Evolutionary conservation across 2,113 vertebrate species (phyloP).

Genomic region (Prolemur simus): DNA sequence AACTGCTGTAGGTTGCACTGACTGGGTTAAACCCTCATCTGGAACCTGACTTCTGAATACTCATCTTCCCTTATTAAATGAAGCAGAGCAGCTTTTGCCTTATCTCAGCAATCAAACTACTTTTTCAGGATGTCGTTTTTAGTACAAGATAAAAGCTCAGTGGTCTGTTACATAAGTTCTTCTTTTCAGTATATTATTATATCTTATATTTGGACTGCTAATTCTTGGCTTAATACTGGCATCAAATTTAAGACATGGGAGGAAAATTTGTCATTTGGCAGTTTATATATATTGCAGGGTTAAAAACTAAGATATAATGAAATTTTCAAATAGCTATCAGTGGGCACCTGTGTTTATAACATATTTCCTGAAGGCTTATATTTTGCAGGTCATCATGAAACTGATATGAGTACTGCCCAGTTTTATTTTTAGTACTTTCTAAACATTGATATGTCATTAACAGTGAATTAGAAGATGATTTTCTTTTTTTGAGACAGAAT

Average conservation of each 20-base stretch:
- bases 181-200: background rate
- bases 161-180: background rate
- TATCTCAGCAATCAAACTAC: background rate
- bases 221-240: background rate
- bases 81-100: background rate
- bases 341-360: background rate
- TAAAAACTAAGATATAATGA: background rate
- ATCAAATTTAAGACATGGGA: background rate
- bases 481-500: background rate
- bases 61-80: background rate
- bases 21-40: background rate
- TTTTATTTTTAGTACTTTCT: conserved; percentile 22
- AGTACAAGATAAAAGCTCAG: background rate
- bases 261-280: background rate
- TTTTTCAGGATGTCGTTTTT: background rate
- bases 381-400: background rate
- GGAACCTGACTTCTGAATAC: background rate
- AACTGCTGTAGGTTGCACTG: background rate
- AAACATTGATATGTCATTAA: background rate
- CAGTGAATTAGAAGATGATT: background rate
- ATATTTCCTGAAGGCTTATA: rapidly evolving
- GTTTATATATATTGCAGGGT: background rate
- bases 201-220: conserved; percentile 12
- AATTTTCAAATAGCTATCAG: background rate
- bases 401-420: background rate